Conservation (phyloP, 2,113 vertebrate species). For the Vidua macroura region DNA sequence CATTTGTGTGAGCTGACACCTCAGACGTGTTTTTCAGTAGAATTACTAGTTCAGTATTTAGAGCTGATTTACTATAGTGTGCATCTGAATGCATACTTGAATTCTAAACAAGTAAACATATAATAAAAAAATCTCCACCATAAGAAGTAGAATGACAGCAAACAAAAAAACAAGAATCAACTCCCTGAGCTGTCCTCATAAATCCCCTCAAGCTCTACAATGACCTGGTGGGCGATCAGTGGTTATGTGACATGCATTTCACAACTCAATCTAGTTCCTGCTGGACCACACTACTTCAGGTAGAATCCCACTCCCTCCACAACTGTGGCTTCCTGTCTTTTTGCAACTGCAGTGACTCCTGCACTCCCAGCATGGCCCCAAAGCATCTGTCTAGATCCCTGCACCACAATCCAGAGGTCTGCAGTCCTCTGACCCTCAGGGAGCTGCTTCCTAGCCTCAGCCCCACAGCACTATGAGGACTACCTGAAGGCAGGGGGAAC, state of each 20-base stretch:
- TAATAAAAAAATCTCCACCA: background rate
- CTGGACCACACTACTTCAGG: background rate
- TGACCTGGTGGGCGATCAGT: fast-evolving
- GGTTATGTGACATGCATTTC: background rate
- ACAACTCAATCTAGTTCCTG: background rate
- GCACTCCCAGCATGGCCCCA: fast-evolving
- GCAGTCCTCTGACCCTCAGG: background rate
- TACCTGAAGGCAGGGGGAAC: background rate
- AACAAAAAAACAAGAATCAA: background rate
- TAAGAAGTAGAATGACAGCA: background rate
- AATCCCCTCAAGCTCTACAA: background rate
- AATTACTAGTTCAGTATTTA: slow-evolving; percentile 4
- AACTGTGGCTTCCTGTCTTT: background rate
- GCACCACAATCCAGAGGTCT: background rate
- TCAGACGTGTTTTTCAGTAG: background rate
- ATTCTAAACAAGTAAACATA: background rate
- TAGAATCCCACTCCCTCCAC: background rate
- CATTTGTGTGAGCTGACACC: background rate
- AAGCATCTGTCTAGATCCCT: background rate
- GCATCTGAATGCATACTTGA: background rate
- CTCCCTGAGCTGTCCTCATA: background rate
- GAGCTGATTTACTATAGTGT: background rate
- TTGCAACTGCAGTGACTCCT: background rate
- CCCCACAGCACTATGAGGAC: background rate
- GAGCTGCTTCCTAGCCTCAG: background rate